Conservation (phyloP, 1,140 invertebrate genomes). For the Leptinotarsa defecta region DNA sequence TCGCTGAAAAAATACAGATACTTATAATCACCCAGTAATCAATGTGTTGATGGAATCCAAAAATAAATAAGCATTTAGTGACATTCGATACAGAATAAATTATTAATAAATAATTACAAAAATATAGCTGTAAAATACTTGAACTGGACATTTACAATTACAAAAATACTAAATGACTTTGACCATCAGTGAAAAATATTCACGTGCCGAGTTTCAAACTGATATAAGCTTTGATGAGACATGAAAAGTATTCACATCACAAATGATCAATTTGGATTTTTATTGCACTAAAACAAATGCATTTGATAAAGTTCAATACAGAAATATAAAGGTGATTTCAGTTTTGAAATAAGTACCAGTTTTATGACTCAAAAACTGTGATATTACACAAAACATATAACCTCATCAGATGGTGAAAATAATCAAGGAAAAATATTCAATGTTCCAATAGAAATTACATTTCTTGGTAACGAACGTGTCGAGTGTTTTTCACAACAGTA, state of each 20-base stretch:
- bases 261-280: neutral
- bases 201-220: neutral
- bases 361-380: too few relatives aligned
- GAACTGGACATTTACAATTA: neutral
- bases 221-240: neutral
- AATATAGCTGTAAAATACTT: conserved; percentile 3
- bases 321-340: neutral
- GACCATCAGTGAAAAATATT: neutral
- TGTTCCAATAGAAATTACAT: too few relatives aligned
- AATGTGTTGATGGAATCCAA: too few relatives aligned
- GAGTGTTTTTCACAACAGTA: too few relatives aligned
- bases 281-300: neutral
- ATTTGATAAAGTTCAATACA: neutral
- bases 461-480: too few relatives aligned
- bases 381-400: too few relatives aligned
- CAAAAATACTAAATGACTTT: neutral
- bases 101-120: conserved; percentile 5
- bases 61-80: neutral
- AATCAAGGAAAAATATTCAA: too few relatives aligned
- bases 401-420: too few relatives aligned
- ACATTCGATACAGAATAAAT: neutral
- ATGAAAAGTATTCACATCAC: neutral
- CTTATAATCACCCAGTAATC: too few relatives aligned
- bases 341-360: too few relatives aligned
- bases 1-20: too few relatives aligned